A percentile compares a stretch with the other conserved stretches of the same genome.
Evolutionary conservation across 2,797 vertebrate species (phyloP).

Genomic region (Psittacula derbiana): DNA sequence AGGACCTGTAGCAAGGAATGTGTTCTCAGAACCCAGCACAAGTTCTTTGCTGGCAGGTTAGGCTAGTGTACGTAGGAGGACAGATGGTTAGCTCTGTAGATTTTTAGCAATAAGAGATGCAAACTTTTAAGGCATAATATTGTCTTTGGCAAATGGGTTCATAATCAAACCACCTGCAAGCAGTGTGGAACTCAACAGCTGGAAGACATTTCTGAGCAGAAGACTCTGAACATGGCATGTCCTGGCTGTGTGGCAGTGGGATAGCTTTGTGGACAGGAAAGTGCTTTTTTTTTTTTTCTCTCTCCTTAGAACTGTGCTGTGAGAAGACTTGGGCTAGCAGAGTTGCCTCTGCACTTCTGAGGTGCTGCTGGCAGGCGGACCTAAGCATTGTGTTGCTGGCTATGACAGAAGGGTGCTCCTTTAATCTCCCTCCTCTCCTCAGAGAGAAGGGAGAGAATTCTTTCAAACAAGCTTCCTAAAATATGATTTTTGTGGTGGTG

Average conservation of each 20-base stretch:
- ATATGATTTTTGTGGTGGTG: neutral
- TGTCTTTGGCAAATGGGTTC: neutral
- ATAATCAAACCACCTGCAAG: neutral
- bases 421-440: neutral
- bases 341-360: neutral
- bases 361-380: neutral
- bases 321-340: neutral
- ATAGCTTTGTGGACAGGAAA: slow-evolving; percentile 64
- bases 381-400: neutral
- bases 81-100: neutral
- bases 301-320: neutral
- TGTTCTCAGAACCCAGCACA: neutral
- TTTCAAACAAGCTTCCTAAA: neutral
- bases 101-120: neutral
- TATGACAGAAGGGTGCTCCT: neutral
- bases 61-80: neutral
- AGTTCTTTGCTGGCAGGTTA: neutral
- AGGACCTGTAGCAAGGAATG: neutral
- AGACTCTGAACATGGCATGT: neutral
- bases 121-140: neutral
- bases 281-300: neutral
- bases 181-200: neutral
- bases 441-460: neutral
- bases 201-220: neutral
- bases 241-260: slow-evolving; percentile 45